Conservation (phyloP, 92 coral and sea anemone genomes). For the Epizoanthus scotinus region DNA sequence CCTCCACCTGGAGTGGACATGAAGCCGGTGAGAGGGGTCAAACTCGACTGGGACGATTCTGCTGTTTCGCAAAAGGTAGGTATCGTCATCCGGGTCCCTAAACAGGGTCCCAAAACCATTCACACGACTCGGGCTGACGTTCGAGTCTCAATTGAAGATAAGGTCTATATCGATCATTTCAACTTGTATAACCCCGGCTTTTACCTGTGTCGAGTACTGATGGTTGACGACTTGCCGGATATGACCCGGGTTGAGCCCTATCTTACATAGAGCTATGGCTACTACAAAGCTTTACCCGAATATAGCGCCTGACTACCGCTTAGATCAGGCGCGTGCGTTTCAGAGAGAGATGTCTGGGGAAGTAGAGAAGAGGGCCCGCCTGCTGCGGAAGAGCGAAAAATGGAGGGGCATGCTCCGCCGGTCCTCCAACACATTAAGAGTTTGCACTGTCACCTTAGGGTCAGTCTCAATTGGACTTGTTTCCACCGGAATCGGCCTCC, state of each 20-base stretch:
- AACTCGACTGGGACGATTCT: too few species aligned
- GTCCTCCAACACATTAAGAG: background rate
- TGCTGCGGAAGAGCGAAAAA: background rate
- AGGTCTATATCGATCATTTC: background rate
- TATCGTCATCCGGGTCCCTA: background rate
- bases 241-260: slow-evolving; percentile 4
- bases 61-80: too few species aligned
- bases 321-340: background rate
- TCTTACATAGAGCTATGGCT: background rate
- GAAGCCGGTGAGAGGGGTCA: too few species aligned
- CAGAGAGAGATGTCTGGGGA: slow-evolving; percentile 1
- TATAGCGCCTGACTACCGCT: background rate
- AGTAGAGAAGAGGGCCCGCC: slow-evolving; percentile 12
- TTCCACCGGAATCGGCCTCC: background rate
- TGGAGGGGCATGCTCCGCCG: background rate
- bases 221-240: slow-evolving; percentile 1
- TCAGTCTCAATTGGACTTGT: too few species aligned
- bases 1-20: background rate
- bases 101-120: background rate
- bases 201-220: background rate
- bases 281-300: background rate
- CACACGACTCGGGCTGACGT: slow-evolving; percentile 11
- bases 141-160: background rate
- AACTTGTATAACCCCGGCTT: background rate
- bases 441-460: background rate